Percentiles rank a stretch among this genome's conserved stretches.
These are phyloP conservation scores for Drosophila asahinai DNA, from an alignment of 1,140 invertebrate genomes.

Conservation along the genomic window DNA sequence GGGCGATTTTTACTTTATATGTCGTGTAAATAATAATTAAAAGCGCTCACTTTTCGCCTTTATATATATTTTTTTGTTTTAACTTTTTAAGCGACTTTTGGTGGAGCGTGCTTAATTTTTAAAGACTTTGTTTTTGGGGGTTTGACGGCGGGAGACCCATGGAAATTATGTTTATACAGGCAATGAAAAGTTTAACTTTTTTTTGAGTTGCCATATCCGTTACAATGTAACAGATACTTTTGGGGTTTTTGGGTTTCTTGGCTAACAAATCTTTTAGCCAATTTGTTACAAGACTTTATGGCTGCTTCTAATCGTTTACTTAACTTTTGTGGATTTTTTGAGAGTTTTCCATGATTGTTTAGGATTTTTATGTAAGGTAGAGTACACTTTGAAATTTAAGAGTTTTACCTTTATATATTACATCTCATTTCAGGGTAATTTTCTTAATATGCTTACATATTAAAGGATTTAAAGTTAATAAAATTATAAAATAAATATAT, in stretches of 20 bases:
- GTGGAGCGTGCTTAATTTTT: conserved; percentile 55
- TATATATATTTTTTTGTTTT: conserved; percentile 15
- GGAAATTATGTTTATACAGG: conserved; percentile 18
- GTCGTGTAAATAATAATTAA: conserved; percentile 74
- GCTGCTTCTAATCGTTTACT: not conserved
- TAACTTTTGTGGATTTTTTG: not conserved
- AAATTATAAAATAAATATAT: no score
- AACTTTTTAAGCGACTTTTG: conserved; percentile 61
- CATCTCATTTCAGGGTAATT: no score
- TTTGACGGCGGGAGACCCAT: no score
- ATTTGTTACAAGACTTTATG: conserved; percentile 1
- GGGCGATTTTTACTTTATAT: conserved; percentile 27
- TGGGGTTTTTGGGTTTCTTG: conserved; percentile 1
- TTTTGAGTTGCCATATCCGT: conserved; percentile 5
- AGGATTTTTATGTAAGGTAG: no score
- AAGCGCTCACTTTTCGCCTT: conserved; percentile 37
- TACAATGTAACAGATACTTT: conserved; percentile 4
- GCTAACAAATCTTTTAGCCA: conserved; percentile 3
- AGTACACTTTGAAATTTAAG: no score
- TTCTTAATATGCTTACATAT: no score
- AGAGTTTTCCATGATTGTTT: not conserved
- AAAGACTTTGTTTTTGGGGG: conserved; percentile 22
- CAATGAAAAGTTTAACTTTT: conserved; percentile 19
- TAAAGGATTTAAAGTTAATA: no score
- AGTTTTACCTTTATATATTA: no score